Percentiles rank a stretch among this genome's conserved stretches.
Conservation (phyloP, 2,888 invertebrate species). For the Amphipoea oculea region DNA sequence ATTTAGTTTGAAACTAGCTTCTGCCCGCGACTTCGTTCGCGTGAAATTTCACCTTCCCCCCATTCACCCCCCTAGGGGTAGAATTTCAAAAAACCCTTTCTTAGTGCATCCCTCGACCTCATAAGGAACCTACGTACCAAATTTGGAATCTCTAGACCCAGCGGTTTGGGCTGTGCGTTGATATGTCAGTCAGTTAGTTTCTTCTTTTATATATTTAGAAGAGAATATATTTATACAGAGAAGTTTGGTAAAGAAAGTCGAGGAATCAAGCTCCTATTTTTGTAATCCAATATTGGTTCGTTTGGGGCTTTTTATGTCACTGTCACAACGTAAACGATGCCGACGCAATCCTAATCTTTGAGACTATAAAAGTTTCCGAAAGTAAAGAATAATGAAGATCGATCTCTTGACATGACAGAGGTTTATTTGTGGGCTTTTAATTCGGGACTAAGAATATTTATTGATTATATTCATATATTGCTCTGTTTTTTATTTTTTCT, state of each 20-base stretch:
- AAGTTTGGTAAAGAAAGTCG: not conserved
- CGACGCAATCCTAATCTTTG: constrained; percentile 14
- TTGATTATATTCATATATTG: not conserved
- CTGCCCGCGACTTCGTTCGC: no score
- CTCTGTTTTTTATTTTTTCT: not conserved
- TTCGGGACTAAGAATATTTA: constrained; percentile 8
- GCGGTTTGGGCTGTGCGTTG: no score
- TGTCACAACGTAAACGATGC: constrained; percentile 13
- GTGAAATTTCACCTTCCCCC: no score
- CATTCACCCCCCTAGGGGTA: no score
- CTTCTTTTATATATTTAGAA: no score
- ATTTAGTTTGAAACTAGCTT: not conserved
- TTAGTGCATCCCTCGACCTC: no score
- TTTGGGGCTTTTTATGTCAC: not conserved
- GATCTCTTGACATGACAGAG: constrained; percentile 27
- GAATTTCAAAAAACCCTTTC: no score
- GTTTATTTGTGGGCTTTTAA: constrained; percentile 18
- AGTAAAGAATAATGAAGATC: constrained; percentile 35
- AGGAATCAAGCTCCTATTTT: not conserved
- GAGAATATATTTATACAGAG: no score
- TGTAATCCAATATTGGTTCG: constrained; percentile 1
- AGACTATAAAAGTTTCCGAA: constrained; percentile 29
- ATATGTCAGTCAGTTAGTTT: no score
- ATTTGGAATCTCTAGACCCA: no score
- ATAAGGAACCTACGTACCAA: no score